phyloP scores from a whole-genome alignment of 1,140 invertebrate species.

The Zaprionus gabonicus region DNA sequence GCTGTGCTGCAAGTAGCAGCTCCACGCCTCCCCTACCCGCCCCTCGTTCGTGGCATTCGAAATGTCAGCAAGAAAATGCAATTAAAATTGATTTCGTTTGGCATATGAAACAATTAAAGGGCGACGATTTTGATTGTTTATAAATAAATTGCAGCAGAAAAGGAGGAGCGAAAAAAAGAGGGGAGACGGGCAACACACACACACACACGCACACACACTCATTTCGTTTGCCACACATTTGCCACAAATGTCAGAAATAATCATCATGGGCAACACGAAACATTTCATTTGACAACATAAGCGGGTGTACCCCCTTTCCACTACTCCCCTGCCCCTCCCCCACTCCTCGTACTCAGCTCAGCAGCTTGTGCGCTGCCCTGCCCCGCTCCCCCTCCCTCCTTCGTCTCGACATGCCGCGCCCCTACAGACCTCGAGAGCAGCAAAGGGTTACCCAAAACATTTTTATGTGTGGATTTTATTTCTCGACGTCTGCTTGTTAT shows the following conservation, averaged over 20 bases:
- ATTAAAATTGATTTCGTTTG: slow-evolving; percentile 75
- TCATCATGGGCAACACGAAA: slow-evolving; percentile 74
- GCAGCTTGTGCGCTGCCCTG: background rate
- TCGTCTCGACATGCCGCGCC: background rate
- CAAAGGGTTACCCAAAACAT: slow-evolving; percentile 73
- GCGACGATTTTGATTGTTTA: slow-evolving; percentile 69
- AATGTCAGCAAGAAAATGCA: slow-evolving; percentile 71
- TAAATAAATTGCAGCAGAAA: slow-evolving; percentile 53
- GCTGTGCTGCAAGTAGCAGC: slow-evolving; percentile 11
- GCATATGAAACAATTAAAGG: slow-evolving; percentile 69
- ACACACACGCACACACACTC: slow-evolving; percentile 4
- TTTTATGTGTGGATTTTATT: slow-evolving; percentile 67
- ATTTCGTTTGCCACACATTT: slow-evolving; percentile 62
- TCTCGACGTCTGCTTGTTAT: slow-evolving; percentile 54
- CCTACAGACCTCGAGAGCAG: background rate
- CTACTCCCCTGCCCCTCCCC: background rate
- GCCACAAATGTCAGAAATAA: slow-evolving; percentile 82
- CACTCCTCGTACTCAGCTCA: background rate
- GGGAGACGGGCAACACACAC: background rate
- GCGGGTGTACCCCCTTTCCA: slow-evolving; percentile 16
- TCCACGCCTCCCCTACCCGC: too few relatives aligned
- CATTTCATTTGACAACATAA: slow-evolving; percentile 76
- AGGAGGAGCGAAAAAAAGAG: background rate
- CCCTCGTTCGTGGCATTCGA: slow-evolving; percentile 20
- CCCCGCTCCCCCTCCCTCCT: too few relatives aligned